Percentiles rank a stretch among this genome's conserved stretches.
Evolutionary conservation across 2,113 vertebrate genomes (phyloP).

Genomic region (Gopherus flavomarginatus): DNA sequence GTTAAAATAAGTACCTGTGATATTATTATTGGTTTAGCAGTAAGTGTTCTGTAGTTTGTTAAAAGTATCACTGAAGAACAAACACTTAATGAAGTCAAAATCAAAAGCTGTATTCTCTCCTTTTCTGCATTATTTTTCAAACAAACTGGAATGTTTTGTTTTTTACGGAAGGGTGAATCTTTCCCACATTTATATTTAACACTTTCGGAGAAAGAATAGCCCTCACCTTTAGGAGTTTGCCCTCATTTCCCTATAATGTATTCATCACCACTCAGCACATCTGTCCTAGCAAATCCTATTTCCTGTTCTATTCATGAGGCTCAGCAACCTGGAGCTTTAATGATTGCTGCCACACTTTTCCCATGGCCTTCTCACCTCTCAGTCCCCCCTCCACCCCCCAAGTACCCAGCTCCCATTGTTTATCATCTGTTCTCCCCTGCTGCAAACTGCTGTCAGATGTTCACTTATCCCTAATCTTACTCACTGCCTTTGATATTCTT

Average conservation of each 20-base stretch:
- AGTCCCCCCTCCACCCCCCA: neutral
- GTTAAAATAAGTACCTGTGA: constrained; percentile 30
- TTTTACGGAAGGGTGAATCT: neutral
- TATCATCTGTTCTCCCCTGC: constrained; percentile 82
- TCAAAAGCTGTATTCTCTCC: neutral
- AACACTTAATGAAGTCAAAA: neutral
- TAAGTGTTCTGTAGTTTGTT: neutral
- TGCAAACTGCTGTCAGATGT: constrained; percentile 82
- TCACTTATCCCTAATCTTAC: constrained; percentile 81
- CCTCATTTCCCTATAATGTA: constrained; percentile 76
- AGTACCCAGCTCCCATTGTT: constrained; percentile 77
- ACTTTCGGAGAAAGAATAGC: constrained; percentile 51
- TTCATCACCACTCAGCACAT: constrained; percentile 79
- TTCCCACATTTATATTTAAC: constrained; percentile 5
- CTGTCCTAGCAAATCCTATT: constrained; percentile 82
- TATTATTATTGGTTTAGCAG: neutral
- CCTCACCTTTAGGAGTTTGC: constrained; percentile 70
- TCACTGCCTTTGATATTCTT: constrained; percentile 80
- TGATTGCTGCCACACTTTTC: constrained; percentile 81
- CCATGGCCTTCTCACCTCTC: constrained; percentile 83
- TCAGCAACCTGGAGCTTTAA: constrained; percentile 80
- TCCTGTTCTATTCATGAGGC: constrained; percentile 82
- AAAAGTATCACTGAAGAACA: rapidly evolving
- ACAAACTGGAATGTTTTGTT: neutral
- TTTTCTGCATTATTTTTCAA: neutral